A percentile compares a stretch with the other conserved stretches of the same genome.
Conservation (phyloP, 2,113 vertebrate species). For the Hydrolagus affinis region DNA sequence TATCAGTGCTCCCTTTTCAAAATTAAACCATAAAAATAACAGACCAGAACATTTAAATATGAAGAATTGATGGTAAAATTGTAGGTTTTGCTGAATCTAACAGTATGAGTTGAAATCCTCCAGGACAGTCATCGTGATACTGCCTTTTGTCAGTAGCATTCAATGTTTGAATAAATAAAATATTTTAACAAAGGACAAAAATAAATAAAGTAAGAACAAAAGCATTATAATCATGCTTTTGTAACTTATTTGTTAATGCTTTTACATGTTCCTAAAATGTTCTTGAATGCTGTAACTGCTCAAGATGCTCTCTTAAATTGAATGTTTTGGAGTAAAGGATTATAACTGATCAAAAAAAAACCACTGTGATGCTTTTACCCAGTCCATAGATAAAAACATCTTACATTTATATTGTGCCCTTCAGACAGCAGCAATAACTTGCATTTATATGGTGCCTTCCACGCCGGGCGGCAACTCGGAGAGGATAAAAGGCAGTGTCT, state of each 20-base stretch:
- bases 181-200: not conserved
- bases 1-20: no score
- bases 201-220: constrained; percentile 11
- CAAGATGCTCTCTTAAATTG: constrained; percentile 1
- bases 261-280: not conserved
- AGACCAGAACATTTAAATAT: no score
- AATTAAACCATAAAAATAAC: no score
- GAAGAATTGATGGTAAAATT: constrained; percentile 14
- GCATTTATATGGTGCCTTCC: no score
- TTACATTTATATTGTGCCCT: no score
- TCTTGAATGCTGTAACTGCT: not conserved
- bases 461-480: no score
- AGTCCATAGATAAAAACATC: no score
- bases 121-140: constrained; percentile 20
- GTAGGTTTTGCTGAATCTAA: not conserved
- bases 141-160: not conserved
- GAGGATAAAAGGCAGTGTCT: no score
- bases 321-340: not conserved
- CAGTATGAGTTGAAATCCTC: not conserved
- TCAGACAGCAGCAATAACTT: no score
- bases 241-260: constrained; percentile 1
- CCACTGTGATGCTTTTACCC: no score
- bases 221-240: constrained; percentile 13
- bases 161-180: constrained; percentile 14
- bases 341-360: no score